These are phyloP conservation scores for Volucella inflata DNA, from an alignment of 2,888 invertebrate genomes.

Conservation along the genomic window DNA sequence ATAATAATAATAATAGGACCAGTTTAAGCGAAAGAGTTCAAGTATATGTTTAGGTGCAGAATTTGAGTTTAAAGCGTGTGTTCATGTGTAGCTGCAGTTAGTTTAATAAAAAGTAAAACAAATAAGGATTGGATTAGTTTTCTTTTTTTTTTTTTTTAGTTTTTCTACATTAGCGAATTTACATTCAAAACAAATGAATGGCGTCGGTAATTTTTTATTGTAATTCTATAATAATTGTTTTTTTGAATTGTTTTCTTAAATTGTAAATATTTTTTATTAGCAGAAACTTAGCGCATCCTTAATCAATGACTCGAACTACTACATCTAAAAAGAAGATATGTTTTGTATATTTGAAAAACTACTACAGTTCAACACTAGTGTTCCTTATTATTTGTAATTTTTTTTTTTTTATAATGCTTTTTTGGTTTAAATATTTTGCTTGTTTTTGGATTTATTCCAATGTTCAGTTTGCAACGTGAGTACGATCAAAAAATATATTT, in stretches of 20 bases:
- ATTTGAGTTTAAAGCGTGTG: conserved; percentile 66
- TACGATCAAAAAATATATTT: conserved; percentile 6
- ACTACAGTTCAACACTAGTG: conserved; percentile 47
- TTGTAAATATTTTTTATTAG: conserved; percentile 56
- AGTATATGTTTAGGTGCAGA: conserved; percentile 55
- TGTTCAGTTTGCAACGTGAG: conserved; percentile 55
- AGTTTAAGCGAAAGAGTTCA: conserved; percentile 38
- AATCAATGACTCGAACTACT: conserved; percentile 58
- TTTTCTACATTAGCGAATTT: conserved; percentile 44
- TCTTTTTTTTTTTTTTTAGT: conserved; percentile 13
- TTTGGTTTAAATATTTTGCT: conserved; percentile 26
- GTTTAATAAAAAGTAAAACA: conserved; percentile 31
- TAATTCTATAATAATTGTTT: conserved; percentile 11
- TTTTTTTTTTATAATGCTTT: conserved; percentile 36
- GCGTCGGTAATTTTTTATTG: conserved; percentile 8
- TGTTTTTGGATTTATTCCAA: conserved; percentile 15
- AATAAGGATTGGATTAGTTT: conserved; percentile 53
- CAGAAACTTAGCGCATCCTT: conserved; percentile 75
- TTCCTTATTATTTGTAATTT: conserved; percentile 38
- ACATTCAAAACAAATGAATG: conserved; percentile 62
- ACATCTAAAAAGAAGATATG: conserved; percentile 38
- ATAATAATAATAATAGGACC: conserved; percentile 10
- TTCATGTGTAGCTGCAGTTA: conserved; percentile 64
- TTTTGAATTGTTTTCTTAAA: conserved; percentile 23
- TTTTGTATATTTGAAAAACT: conserved; percentile 42